phyloP scores from a whole-genome alignment of 1,140 invertebrate species.

The Brevipalpus yothersi region DNA sequence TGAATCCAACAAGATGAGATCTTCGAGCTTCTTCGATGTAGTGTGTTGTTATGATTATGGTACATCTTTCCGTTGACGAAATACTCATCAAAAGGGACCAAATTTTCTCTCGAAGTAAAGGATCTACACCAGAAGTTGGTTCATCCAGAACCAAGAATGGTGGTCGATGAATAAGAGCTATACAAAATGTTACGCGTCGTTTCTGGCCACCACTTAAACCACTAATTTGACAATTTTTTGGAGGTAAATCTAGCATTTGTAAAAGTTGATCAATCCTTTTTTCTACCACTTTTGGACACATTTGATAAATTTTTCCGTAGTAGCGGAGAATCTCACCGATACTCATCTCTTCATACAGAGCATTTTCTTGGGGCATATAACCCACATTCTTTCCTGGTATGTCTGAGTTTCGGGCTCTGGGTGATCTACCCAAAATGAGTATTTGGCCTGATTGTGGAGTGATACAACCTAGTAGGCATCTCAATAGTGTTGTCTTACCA shows the following conservation, averaged over 20 bases:
- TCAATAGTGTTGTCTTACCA: constrained; percentile 10
- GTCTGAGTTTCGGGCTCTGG: constrained; percentile 15
- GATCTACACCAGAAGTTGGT: constrained; percentile 16
- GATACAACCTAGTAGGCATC: constrained; percentile 5
- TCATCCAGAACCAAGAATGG: constrained; percentile 23
- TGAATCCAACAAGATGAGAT: background rate
- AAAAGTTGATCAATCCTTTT: constrained; percentile 45
- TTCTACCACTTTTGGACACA: constrained; percentile 44
- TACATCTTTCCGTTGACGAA: constrained; percentile 40
- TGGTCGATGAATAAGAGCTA: constrained; percentile 72
- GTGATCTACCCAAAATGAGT: background rate
- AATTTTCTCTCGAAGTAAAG: background rate
- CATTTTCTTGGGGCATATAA: constrained; percentile 69
- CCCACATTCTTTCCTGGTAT: constrained; percentile 51
- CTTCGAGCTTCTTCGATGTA: background rate
- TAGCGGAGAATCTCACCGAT: constrained; percentile 81
- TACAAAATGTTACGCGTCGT: constrained; percentile 65
- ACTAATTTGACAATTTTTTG: constrained; percentile 20
- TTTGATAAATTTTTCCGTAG: constrained; percentile 78
- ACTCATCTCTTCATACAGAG: constrained; percentile 72
- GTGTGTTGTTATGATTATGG: background rate
- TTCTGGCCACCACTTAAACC: constrained; percentile 50
- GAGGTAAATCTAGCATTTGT: constrained; percentile 62
- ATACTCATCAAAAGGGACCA: constrained; percentile 13
- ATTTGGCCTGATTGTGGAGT: constrained; percentile 2